Evolutionary conservation across 2,797 vertebrate species (phyloP), one percentile per base, ranked within the genome.

Genomic region (Arrhamphus sclerolepis): DNA sequence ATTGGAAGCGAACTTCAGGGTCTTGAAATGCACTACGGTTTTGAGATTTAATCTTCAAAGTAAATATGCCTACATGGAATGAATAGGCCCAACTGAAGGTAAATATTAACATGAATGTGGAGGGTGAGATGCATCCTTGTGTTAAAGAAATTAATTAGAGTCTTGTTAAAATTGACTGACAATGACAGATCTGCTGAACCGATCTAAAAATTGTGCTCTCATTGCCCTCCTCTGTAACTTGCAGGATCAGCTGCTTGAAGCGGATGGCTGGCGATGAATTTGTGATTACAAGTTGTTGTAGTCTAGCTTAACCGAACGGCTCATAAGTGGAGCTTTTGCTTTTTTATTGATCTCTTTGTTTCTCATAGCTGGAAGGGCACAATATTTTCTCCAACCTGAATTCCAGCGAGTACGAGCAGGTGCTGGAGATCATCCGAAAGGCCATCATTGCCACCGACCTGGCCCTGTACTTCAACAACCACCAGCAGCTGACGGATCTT

Each of bases 311-410:
- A 85, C 87, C 56, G 86, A 84, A 88, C 44, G 78, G 90, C 88
- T 75, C 87, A 84, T 90, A 93, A 91, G 88, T 88, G 90, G 92
- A 94, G 92, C 90, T 93, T 94, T 90, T 94, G 93, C 93, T 95
- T 93, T 94, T 94, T 93, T 93, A 94, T 91, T 93, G 92, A 92
- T 92, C 92, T 96, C 90, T 94, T 90, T 95, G 92, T 94, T 97
- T 94, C 93, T 94, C 91, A 88, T 94, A 99, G 98, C 91, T 99
- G 95, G 98, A 99, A 94, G 97, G 98, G 89, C 98, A 99, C 95
- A 99, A 98, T 94, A 97, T 99, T 95, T 99, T 99, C 94, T 97
- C 96, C 91, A 96, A 97, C 90, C 92, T 99, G 93, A 96, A 91
- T 92, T 98, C 97, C 93, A 94, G 87, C 1, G 97, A 99, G 82